Percentiles rank a stretch among this genome's conserved stretches.
phyloP scores from a whole-genome alignment of 2,113 vertebrate species.

The Oreochromis aureus region DNA sequence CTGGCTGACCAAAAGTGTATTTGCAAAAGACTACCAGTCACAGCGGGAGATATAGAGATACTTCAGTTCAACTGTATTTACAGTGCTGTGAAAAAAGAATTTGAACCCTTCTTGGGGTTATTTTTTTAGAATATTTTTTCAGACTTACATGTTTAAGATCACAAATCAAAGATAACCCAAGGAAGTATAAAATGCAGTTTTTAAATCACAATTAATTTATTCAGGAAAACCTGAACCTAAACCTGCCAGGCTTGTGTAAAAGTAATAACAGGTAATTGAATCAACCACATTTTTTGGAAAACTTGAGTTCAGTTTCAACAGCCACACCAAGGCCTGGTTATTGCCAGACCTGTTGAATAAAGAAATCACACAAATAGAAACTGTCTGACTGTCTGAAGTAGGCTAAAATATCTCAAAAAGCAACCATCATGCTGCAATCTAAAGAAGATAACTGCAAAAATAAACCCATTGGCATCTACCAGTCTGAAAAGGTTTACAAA shows the following conservation, averaged over 20 bases:
- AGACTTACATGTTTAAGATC: not conserved
- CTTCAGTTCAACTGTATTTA: not conserved
- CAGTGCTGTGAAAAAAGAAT: not conserved
- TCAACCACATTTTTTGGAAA: not conserved
- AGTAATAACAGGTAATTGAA: not conserved
- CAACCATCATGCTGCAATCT: not conserved
- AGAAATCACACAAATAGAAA: not conserved
- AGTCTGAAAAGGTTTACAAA: not conserved
- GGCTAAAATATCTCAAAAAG: fast-evolving
- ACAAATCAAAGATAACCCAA: not conserved
- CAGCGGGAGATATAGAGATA: not conserved
- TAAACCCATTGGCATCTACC: not conserved
- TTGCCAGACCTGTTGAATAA: not conserved
- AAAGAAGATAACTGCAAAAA: not conserved
- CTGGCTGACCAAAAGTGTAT: fast-evolving
- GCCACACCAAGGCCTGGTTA: fast-evolving
- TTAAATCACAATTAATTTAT: not conserved
- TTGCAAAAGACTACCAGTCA: not conserved
- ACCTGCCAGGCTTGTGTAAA: fast-evolving
- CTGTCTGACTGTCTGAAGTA: not conserved
- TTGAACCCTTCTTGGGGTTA: fast-evolving
- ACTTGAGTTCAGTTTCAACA: not conserved
- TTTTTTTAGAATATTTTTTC: not conserved
- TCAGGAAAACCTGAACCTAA: fast-evolving
- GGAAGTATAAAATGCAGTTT: not conserved